A percentile compares a stretch with the other conserved stretches of the same genome.
These are phyloP conservation scores for Heterodera filipjevi DNA, from an alignment of 2,888 invertebrate genomes.

Conservation along the genomic window DNA sequence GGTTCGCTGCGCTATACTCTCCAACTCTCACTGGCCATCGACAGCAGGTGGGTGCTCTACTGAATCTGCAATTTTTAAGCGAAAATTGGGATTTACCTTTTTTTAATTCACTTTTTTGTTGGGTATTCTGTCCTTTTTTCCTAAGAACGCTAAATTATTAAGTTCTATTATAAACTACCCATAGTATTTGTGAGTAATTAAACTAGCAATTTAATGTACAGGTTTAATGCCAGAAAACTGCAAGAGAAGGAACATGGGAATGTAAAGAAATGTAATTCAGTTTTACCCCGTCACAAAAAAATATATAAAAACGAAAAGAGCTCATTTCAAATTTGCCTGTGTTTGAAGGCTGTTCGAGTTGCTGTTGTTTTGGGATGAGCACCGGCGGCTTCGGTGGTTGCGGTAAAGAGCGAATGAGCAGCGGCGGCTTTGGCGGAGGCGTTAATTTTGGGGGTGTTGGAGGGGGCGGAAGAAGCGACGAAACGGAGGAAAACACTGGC, in stretches of 20 bases:
- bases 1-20: not conserved
- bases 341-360: not conserved
- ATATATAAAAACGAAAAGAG: not conserved
- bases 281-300: too few species aligned
- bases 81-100: too few species aligned
- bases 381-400: conserved; percentile 20
- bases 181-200: too few species aligned
- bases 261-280: not conserved
- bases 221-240: too few species aligned
- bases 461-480: conserved; percentile 23
- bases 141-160: too few species aligned
- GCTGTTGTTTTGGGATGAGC: conserved; percentile 9
- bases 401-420: conserved; percentile 13
- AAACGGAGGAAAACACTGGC: not conserved
- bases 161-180: too few species aligned
- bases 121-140: too few species aligned
- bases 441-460: conserved; percentile 20
- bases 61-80: not conserved
- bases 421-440: conserved; percentile 22
- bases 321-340: not conserved
- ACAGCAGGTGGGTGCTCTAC: not conserved
- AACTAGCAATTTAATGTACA: too few species aligned
- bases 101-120: too few species aligned
- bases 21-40: not conserved
- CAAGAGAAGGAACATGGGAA: too few species aligned